phyloP scores from a whole-genome alignment of 2,888 invertebrate species.

The Acanthococcus lagerstroemiae region DNA sequence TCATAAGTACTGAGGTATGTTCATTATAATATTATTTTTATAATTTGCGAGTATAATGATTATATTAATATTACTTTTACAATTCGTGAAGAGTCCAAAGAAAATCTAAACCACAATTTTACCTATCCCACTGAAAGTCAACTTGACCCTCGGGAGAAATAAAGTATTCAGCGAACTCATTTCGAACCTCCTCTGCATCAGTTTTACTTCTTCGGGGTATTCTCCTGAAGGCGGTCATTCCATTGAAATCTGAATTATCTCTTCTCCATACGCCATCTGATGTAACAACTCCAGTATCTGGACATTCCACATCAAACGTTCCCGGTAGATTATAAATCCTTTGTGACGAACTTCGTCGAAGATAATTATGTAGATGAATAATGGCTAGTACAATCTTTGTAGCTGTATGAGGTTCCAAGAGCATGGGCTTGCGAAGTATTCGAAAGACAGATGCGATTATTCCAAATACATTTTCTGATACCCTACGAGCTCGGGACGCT shows the following conservation, averaged over 20 bases:
- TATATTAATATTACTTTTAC: not conserved
- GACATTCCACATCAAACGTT: conserved; percentile 3
- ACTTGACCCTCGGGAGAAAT: not conserved
- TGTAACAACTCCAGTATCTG: not conserved
- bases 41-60: not conserved
- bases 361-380: conserved; percentile 31
- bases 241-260: too few relatives aligned
- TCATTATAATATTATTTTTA: not conserved
- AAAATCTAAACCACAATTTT: not conserved
- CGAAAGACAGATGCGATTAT: conserved; percentile 32
- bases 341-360: conserved; percentile 9
- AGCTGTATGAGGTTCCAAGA: conserved; percentile 27
- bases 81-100: not conserved
- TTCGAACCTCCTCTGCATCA: conserved; percentile 15
- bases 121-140: not conserved
- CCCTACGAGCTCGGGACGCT: conserved; percentile 33
- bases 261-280: not conserved
- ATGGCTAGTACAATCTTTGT: conserved; percentile 18
- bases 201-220: conserved; percentile 4
- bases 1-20: not conserved
- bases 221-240: not conserved
- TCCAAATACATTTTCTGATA: conserved; percentile 34
- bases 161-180: conserved; percentile 13
- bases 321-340: not conserved
- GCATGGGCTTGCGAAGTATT: conserved; percentile 32